Base-by-base conservation (phyloP, 2,797 vertebrate genomes). In the Protonibea diacanthus region DNA sequence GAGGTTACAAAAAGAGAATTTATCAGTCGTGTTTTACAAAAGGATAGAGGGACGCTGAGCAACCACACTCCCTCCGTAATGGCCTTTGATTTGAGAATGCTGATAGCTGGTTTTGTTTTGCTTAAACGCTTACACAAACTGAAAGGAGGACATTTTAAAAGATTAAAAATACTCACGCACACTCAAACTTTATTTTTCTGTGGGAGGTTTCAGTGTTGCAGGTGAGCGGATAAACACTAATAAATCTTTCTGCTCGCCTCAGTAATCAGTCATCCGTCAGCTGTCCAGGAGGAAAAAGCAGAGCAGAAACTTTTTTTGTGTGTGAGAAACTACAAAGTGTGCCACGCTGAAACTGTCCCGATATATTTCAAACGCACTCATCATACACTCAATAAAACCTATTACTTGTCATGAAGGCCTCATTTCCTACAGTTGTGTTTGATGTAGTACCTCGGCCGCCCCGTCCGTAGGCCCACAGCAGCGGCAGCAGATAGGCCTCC, bases 361-460 rank as follows among this genome's bases (percentile, higher is more conserved):
- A 71, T 66, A 75, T 51, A 74, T 78, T 82, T 85, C 74, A 58
- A 83, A 83, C 61, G 78, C 76, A 71, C 81, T 82, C 88, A 77
- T 88, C 88, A 71, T 88, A 81, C 75, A 86, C 86, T 90, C 88
- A 81, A 85, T 87, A 90, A 91, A 90, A 89, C 87, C 87, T 85
- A 88, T 89, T 88, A 85, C 61, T 74, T 90, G 91, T 93, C 91
- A 88, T 85, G 75, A 90, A 91, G 88, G 91, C 89, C 88, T 92
- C 90, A 90, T 93, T 93, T 93, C 89, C 88, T 92, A 89, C 90
- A 89, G 69, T 82, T 90, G 78, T 52, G 56, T 91, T 86, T 91
- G 89, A 92, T 92, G 82, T 88, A 90, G 90, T 70, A 27, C 79
- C 74, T 56, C 8, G 20, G 55, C 75, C 9, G 12, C 8, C 45